phyloP scores from a whole-genome alignment of 2,888 invertebrate genomes.

The Pemphredon lugubris region DNA sequence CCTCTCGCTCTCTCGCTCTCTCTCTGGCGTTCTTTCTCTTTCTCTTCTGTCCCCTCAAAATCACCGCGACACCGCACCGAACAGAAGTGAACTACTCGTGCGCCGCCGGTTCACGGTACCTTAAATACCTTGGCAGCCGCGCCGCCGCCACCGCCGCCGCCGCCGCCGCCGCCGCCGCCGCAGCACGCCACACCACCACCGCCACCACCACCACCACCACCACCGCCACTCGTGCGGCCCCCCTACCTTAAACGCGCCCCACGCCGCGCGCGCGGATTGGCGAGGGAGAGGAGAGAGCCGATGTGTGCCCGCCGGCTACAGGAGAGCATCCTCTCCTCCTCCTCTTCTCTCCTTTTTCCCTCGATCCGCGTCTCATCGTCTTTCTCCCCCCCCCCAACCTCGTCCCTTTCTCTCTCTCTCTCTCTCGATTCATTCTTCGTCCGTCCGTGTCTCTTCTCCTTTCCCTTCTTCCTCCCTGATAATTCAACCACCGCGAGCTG shows the following conservation, averaged over 20 bases:
- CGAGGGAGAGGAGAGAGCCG: conserved; percentile 74
- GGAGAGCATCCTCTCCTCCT: conserved; percentile 64
- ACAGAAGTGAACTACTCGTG: conserved; percentile 83
- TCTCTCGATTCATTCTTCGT: conserved; percentile 16
- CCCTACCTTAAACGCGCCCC: conserved; percentile 82
- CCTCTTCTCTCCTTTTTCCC: conserved; percentile 35
- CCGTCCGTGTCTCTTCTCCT: conserved; percentile 34
- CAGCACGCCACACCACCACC: conserved; percentile 59
- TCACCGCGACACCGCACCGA: conserved; percentile 82
- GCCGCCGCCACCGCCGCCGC: conserved; percentile 79
- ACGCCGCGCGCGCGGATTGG: conserved; percentile 73
- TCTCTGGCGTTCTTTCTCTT: conserved; percentile 30
- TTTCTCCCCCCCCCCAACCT: conserved; percentile 9
- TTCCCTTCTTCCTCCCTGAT: conserved; percentile 24
- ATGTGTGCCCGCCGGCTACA: conserved; percentile 68
- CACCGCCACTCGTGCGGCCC: conserved; percentile 79
- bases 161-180: conserved; percentile 56
- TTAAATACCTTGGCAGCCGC: conserved; percentile 83
- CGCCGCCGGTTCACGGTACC: conserved; percentile 84
- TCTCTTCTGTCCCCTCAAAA: conserved; percentile 62
- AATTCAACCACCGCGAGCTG: background rate
- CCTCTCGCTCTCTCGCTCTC: conserved; percentile 24
- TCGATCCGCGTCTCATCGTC: conserved; percentile 33
- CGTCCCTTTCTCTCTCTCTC: background rate
- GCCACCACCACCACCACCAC: conserved; percentile 59